These are phyloP conservation scores for Argyrosomus japonicus DNA, from an alignment of 2,113 vertebrate species.

Conservation along the genomic window DNA sequence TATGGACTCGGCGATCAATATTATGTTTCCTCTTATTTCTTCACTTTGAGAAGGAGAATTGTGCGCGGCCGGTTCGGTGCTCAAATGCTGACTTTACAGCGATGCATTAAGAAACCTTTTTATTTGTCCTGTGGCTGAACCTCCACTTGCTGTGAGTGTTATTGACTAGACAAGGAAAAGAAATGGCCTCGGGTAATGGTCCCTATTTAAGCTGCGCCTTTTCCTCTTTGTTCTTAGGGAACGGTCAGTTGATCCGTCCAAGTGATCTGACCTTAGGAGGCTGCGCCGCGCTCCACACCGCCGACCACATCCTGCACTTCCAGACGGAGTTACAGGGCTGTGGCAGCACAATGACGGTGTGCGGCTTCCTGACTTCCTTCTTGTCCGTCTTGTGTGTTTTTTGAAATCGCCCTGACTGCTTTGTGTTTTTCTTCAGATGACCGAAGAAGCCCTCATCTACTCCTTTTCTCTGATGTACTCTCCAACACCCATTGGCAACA, in stretches of 20 bases:
- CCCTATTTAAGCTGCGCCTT: slow-evolving; percentile 2
- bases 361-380: not conserved
- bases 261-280: slow-evolving; percentile 74
- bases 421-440: slow-evolving; percentile 58
- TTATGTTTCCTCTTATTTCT: slow-evolving; percentile 61
- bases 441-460: slow-evolving; percentile 72
- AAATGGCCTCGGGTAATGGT: slow-evolving; percentile 39
- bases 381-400: no score
- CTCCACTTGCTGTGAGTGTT: slow-evolving; percentile 49
- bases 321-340: slow-evolving; percentile 65
- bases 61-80: not conserved
- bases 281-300: slow-evolving; percentile 26
- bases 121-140: slow-evolving; percentile 62
- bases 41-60: slow-evolving; percentile 14
- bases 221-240: slow-evolving; percentile 59
- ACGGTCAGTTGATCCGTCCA: slow-evolving; percentile 62
- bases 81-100: slow-evolving; percentile 48
- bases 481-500: slow-evolving; percentile 51
- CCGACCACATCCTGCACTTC: slow-evolving; percentile 55
- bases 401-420: not conserved
- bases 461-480: slow-evolving; percentile 70
- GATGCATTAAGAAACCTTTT: slow-evolving; percentile 55
- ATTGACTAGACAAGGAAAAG: slow-evolving; percentile 47
- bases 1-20: slow-evolving; percentile 45
- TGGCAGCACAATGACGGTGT: slow-evolving; percentile 57